Base-by-base conservation (phyloP, 2,888 invertebrate genomes). In the Gibbula magus region DNA sequence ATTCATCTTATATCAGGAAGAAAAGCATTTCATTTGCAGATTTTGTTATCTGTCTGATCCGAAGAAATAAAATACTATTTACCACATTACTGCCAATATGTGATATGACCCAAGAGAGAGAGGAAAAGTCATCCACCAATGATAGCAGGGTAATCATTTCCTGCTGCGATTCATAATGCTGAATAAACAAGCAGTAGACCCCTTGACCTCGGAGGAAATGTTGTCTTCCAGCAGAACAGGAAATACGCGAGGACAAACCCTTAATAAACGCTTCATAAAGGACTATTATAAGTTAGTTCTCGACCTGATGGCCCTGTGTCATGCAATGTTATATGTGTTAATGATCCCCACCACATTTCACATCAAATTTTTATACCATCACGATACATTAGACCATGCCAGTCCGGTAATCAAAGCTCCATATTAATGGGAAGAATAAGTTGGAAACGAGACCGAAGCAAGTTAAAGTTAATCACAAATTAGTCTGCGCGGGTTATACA, bases 1-100 rank as follows among this genome's bases (percentile, higher is more conserved):
- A 45, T 74, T 74, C 74, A 52, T 74, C 74, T 74, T 74, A 51
- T 74, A 51, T 45, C 74, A 74, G 39, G 25, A 74, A 74, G 74
- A 74, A 74, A 70, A 74, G 61, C 61, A 29, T 61, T 61, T 61
- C 61, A 61, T 61, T 61, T 61, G 61, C 61, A 61, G 61, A 61
- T 61, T 61, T 61, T 61, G 61, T 29, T 61, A 61, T 61, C 61
- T 61, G 61, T 61, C 61, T 61, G 61, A 61, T 61, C 61, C 29
- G 13, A 16, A 29, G 61, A 61, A 61, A 61, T 61, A 61, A 61
- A 61, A 61, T 61, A 61, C 61, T 61, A 61, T 61, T 61, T 61
- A 61, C 61, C 61, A 61, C 61, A 61, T 61, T 61, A 61, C 61
- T 22, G 61, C 16, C 61, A 61, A 61, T 61, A 61, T 61, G 61